Conservation (phyloP, 2,113 vertebrate species). For the Coregonus clupeaformis region DNA sequence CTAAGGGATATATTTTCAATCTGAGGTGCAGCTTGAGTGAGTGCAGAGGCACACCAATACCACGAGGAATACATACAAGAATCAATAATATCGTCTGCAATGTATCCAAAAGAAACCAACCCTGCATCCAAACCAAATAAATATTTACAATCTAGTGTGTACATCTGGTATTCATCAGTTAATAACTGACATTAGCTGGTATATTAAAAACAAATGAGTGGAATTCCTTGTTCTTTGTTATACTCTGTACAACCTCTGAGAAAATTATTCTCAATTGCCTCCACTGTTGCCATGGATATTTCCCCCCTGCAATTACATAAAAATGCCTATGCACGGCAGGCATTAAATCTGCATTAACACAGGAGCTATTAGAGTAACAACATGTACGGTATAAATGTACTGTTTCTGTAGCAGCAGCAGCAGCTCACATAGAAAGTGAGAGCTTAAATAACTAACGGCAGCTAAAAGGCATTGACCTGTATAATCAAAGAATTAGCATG, state of each 20-base stretch:
- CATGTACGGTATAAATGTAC: slow-evolving; percentile 35
- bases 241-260: slow-evolving; percentile 55
- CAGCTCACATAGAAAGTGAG: slow-evolving; percentile 65
- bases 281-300: slow-evolving; percentile 72
- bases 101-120: slow-evolving; percentile 52
- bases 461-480: slow-evolving; percentile 75
- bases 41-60: slow-evolving; percentile 51
- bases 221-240: slow-evolving; percentile 14
- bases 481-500: slow-evolving; percentile 79
- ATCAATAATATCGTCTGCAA: slow-evolving; percentile 67
- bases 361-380: slow-evolving; percentile 18
- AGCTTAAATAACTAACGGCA: slow-evolving; percentile 73
- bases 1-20: neutral
- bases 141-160: slow-evolving; percentile 5
- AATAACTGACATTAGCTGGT: slow-evolving; percentile 19
- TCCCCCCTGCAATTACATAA: slow-evolving; percentile 62
- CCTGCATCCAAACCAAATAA: slow-evolving; percentile 1
- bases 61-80: slow-evolving; percentile 61
- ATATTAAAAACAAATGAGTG: neutral
- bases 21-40: slow-evolving; percentile 36
- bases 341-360: slow-evolving; percentile 62
- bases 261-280: slow-evolving; percentile 72
- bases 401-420: slow-evolving; percentile 69
- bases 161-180: slow-evolving; percentile 57
- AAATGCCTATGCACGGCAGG: slow-evolving; percentile 64